phyloP scores from a whole-genome alignment of 2,888 invertebrate species.

The Aleiodes testaceus region DNA sequence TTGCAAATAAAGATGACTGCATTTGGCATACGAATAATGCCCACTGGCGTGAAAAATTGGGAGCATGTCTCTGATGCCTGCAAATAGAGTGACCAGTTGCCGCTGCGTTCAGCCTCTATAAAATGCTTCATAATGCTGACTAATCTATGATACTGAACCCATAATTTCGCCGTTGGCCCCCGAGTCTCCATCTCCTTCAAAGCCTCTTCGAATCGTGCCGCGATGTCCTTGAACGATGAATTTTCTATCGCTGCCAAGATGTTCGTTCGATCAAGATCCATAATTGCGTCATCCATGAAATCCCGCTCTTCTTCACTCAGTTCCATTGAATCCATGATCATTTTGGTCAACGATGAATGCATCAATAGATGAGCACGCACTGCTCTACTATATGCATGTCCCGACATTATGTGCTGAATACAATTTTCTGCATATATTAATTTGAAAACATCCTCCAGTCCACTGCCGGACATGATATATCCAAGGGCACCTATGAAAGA shows the following conservation, averaged over 20 bases:
- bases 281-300: too few relatives aligned
- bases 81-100: slow-evolving; percentile 28
- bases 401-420: slow-evolving; percentile 21
- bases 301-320: neutral
- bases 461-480: slow-evolving; percentile 48
- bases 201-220: neutral
- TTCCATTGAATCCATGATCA: neutral
- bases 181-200: neutral
- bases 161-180: slow-evolving; percentile 7
- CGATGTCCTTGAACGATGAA: neutral
- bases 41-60: slow-evolving; percentile 59
- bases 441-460: slow-evolving; percentile 42
- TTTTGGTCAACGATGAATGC: neutral
- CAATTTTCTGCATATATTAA: slow-evolving; percentile 37
- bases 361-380: neutral
- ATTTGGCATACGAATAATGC: slow-evolving; percentile 60
- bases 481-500: slow-evolving; percentile 41
- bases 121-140: neutral
- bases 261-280: neutral
- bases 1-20: slow-evolving; percentile 58
- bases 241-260: neutral
- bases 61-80: slow-evolving; percentile 48
- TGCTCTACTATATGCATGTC: neutral
- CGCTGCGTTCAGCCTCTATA: slow-evolving; percentile 15
- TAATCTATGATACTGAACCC: slow-evolving; percentile 44